Evolutionary conservation across 2,113 vertebrate genomes (phyloP).

Genomic region (Dunckerocampus dactyliophorus): DNA sequence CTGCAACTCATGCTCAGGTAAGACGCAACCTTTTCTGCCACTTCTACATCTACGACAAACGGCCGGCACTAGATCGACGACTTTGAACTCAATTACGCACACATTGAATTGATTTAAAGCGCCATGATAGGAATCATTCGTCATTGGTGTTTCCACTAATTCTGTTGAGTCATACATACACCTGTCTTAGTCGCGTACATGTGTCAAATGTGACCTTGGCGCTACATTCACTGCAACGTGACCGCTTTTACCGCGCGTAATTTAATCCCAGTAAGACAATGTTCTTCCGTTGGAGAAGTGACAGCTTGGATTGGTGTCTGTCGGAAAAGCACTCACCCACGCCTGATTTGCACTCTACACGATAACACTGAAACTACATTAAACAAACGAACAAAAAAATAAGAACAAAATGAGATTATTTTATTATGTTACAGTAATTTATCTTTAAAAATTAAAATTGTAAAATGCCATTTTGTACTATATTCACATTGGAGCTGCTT

Average conservation of each 20-base stretch:
- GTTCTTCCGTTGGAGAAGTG: background rate
- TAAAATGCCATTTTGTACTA: too few relatives aligned
- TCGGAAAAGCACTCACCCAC: background rate
- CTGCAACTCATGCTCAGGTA: constrained; percentile 24
- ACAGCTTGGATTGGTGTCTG: background rate
- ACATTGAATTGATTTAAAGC: background rate
- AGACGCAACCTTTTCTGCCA: background rate
- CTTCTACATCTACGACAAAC: background rate
- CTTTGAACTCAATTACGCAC: too few relatives aligned
- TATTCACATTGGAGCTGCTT: too few relatives aligned
- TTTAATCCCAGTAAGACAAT: constrained; percentile 8
- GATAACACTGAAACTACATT: background rate
- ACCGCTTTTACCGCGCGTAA: constrained; percentile 18
- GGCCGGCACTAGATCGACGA: too few relatives aligned
- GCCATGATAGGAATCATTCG: background rate
- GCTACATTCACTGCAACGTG: constrained; percentile 8
- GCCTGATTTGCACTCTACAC: background rate
- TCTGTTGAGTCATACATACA: background rate
- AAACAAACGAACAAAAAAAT: too few relatives aligned
- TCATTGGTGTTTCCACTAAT: background rate
- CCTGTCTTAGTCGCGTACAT: background rate
- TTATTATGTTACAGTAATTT: too few relatives aligned
- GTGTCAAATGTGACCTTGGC: constrained; percentile 29
- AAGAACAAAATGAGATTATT: too few relatives aligned
- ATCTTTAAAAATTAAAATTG: too few relatives aligned